Evolutionary conservation across 2,797 vertebrate genomes (phyloP).

Genomic region (Apogon talboti): DNA sequence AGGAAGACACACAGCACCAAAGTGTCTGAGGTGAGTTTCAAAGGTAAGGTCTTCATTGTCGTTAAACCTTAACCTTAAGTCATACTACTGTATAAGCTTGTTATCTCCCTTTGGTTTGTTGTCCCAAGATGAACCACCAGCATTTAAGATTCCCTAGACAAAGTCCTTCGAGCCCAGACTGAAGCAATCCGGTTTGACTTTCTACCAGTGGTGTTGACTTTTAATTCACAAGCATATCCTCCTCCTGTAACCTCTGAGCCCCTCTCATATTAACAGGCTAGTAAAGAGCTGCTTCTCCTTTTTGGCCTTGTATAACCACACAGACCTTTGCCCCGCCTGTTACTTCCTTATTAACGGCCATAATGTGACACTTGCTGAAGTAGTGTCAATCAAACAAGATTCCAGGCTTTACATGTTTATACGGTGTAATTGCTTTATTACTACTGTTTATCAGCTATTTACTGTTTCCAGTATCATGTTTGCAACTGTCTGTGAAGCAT

Average conservation of each 20-base stretch:
- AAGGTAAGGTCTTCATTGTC: conserved; percentile 36
- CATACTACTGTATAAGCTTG: conserved; percentile 10
- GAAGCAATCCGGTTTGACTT: conserved; percentile 28
- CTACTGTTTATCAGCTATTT: not conserved
- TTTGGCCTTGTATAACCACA: conserved; percentile 53
- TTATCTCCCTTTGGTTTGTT: conserved; percentile 9
- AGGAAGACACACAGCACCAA: conserved; percentile 57
- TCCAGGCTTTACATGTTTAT: conserved; percentile 30
- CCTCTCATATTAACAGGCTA: conserved; percentile 41
- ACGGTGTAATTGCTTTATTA: not conserved
- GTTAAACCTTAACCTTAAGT: conserved; percentile 9
- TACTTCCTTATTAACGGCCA: conserved; percentile 79
- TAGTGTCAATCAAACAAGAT: conserved; percentile 16
- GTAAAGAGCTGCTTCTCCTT: conserved; percentile 76
- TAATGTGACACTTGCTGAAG: conserved; percentile 29
- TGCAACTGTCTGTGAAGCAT: not conserved
- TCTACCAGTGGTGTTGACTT: conserved; percentile 63
- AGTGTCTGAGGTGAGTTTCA: conserved; percentile 34
- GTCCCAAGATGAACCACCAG: not conserved
- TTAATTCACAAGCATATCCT: conserved; percentile 68
- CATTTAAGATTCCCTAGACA: no score
- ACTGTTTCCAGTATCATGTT: not conserved
- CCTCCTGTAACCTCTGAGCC: conserved; percentile 61
- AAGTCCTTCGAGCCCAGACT: not conserved
- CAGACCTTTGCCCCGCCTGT: conserved; percentile 77